phyloP scores from a whole-genome alignment of 2,888 invertebrate genomes.

The Rotaria magnacalcarata region DNA sequence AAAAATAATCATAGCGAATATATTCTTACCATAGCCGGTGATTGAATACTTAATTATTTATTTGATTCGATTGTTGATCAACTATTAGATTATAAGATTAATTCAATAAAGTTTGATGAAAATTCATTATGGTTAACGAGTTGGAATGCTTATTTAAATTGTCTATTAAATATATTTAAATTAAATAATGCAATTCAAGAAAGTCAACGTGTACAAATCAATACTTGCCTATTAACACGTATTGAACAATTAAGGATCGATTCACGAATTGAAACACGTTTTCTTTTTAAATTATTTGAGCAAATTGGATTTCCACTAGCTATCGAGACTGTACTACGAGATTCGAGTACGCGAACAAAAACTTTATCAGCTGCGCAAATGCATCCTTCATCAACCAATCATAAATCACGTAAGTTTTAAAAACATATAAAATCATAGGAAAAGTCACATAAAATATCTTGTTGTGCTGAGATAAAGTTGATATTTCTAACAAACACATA shows the following conservation, averaged over 20 bases:
- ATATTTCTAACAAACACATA: too few species aligned
- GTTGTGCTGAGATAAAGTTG: too few species aligned
- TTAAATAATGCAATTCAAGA: background rate
- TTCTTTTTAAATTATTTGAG: conserved; percentile 20
- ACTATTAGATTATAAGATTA: background rate
- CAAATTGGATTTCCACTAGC: background rate
- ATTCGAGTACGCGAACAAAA: conserved; percentile 8
- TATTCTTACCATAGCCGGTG: background rate
- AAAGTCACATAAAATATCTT: too few species aligned
- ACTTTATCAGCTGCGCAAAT: conserved; percentile 1
- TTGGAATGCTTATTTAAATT: conserved; percentile 24
- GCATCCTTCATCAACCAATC: background rate
- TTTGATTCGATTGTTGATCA: conserved; percentile 22
- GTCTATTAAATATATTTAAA: conserved; percentile 5
- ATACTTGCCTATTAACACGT: conserved; percentile 9
- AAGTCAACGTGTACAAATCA: background rate
- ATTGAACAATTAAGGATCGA: background rate
- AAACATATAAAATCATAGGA: too few species aligned
- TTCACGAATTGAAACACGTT: background rate
- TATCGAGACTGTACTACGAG: background rate
- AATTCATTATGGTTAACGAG: background rate
- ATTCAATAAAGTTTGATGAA: background rate
- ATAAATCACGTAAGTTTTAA: background rate
- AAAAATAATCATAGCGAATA: background rate
- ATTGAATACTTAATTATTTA: conserved; percentile 8